phyloP scores from a whole-genome alignment of 2,797 vertebrate species.

The Rhynchonycteris naso region DNA sequence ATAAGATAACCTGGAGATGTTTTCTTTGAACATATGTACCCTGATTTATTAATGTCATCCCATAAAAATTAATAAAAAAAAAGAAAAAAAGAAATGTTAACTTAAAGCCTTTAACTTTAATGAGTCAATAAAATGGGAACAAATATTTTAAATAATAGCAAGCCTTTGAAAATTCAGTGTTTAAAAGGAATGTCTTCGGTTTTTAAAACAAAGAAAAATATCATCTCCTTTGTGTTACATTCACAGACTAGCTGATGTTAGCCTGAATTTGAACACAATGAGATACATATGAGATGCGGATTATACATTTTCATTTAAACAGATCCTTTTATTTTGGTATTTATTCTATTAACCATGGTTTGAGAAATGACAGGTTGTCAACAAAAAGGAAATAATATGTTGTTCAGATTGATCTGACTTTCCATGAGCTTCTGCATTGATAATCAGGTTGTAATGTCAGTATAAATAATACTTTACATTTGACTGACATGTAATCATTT shows the following conservation, averaged over 20 bases:
- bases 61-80: no score
- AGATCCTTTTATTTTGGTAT: slow-evolving; percentile 59
- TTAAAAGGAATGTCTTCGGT: slow-evolving; percentile 46
- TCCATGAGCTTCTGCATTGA: slow-evolving; percentile 49
- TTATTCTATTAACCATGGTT: slow-evolving; percentile 55
- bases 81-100: no score
- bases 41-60: no score
- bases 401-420: slow-evolving; percentile 66
- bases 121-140: background rate
- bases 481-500: slow-evolving; percentile 64
- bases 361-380: slow-evolving; percentile 53
- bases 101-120: slow-evolving; percentile 27
- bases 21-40: no score
- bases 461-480: slow-evolving; percentile 38
- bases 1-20: no score
- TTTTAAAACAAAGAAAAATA: slow-evolving; percentile 50
- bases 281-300: slow-evolving; percentile 59
- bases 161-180: slow-evolving; percentile 43
- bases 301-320: slow-evolving; percentile 62
- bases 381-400: slow-evolving; percentile 60
- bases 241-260: slow-evolving; percentile 42
- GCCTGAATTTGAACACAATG: background rate
- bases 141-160: slow-evolving; percentile 35
- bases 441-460: slow-evolving; percentile 56
- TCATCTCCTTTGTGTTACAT: background rate